Evolutionary conservation across 2,113 vertebrate genomes (phyloP).

Genomic region (Apodemus speciosus): DNA sequence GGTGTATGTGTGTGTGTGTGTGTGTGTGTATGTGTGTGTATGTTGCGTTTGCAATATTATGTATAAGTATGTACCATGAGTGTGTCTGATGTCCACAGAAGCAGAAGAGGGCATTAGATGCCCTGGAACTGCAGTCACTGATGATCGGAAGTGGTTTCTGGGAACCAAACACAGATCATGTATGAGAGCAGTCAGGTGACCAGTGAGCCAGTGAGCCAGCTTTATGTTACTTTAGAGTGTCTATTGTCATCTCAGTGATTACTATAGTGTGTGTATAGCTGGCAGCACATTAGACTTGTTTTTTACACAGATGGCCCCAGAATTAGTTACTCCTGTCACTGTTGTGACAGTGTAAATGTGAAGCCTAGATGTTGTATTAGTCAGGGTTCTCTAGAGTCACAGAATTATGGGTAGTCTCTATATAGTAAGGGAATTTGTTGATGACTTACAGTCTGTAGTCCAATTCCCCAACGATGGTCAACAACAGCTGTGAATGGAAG

Average conservation of each 20-base stretch:
- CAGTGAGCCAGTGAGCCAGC: no score
- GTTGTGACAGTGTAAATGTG: background rate
- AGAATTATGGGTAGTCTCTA: no score
- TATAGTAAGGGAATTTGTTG: no score
- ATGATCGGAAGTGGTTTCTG: background rate
- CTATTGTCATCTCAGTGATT: no score
- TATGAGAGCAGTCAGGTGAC: background rate
- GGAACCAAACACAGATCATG: background rate
- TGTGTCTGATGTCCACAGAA: background rate
- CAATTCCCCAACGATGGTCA: no score
- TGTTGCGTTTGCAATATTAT: background rate
- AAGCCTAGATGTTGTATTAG: background rate
- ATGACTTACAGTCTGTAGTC: no score
- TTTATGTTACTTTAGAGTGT: background rate
- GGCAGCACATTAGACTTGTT: background rate
- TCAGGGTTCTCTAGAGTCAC: no score
- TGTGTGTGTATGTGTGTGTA: no score
- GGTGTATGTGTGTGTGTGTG: no score
- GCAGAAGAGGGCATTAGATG: background rate
- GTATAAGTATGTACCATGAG: background rate
- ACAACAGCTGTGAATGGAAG: no score
- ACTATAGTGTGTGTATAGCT: background rate
- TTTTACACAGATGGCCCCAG: background rate
- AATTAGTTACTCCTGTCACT: no score
- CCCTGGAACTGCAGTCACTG: background rate